These are phyloP conservation scores for Orchestes rusci DNA, from an alignment of 2,888 invertebrate species.

Conservation along the genomic window DNA sequence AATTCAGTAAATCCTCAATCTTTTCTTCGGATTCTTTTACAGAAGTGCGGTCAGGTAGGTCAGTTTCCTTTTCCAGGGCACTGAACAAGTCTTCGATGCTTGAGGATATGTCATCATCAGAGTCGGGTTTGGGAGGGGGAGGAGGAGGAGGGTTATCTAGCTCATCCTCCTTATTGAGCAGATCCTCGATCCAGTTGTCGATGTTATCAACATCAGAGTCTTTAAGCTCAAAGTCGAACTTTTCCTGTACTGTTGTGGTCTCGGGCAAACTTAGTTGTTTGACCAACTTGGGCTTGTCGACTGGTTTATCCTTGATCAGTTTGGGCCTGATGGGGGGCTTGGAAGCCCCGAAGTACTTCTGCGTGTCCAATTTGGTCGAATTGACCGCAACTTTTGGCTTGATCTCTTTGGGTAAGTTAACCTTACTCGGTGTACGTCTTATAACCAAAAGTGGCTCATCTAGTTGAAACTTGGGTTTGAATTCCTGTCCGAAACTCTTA, in stretches of 20 bases:
- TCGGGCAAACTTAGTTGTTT: constrained; percentile 38
- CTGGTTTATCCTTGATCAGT: constrained; percentile 12
- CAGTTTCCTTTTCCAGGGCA: constrained; percentile 35
- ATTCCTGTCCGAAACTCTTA: constrained; percentile 39
- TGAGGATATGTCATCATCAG: constrained; percentile 34
- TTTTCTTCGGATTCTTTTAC: constrained; percentile 36
- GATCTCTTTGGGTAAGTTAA: constrained; percentile 40
- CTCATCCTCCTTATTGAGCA: constrained; percentile 41
- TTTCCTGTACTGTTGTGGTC: constrained; percentile 28
- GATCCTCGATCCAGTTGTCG: constrained; percentile 42
- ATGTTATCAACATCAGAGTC: constrained; percentile 40
- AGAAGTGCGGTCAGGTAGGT: constrained; percentile 11
- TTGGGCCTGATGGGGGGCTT: constrained; percentile 6
- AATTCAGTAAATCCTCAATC: constrained; percentile 41
- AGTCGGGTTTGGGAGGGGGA: constrained; percentile 16
- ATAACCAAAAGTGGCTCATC: constrained; percentile 40
- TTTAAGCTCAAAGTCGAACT: constrained; percentile 43
- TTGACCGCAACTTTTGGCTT: constrained; percentile 43
- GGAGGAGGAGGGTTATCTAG: constrained; percentile 40
- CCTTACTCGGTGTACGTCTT: constrained; percentile 43
- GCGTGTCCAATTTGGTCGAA: constrained; percentile 35
- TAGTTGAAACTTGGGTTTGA: constrained; percentile 36
- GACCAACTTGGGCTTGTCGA: constrained; percentile 26
- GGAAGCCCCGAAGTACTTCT: constrained; percentile 41
- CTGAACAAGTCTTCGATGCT: constrained; percentile 44